Percentiles rank a stretch among this genome's conserved stretches.
Evolutionary conservation across 2,113 vertebrate genomes (phyloP).

Genomic region (Tautogolabrus adspersus): DNA sequence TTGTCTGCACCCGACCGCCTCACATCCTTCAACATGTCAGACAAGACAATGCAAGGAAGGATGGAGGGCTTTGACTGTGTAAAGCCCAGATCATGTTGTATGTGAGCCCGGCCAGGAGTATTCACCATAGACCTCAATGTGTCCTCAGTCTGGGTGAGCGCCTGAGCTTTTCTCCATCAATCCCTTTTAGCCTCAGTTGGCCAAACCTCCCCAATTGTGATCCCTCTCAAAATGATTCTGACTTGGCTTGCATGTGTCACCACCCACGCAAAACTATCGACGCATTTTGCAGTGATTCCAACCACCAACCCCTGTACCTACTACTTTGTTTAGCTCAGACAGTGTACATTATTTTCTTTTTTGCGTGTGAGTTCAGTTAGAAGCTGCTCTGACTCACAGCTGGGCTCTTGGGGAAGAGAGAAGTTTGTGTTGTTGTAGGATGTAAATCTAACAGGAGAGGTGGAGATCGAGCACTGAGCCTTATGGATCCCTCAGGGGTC

Average conservation of each 20-base stretch:
- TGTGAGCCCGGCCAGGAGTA: constrained; percentile 61
- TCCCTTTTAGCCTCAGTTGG: constrained; percentile 67
- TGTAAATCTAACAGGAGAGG: constrained; percentile 82
- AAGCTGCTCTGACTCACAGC: constrained; percentile 73
- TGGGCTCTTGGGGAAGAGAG: constrained; percentile 76
- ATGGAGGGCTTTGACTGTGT: constrained; percentile 73
- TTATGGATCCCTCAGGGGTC: constrained; percentile 77
- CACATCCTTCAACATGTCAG: constrained; percentile 82
- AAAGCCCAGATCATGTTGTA: constrained; percentile 77
- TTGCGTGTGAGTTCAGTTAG: constrained; percentile 51
- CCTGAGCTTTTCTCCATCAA: constrained; percentile 65
- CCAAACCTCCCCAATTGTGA: constrained; percentile 57
- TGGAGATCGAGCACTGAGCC: constrained; percentile 75
- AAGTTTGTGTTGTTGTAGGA: constrained; percentile 81
- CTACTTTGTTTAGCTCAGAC: constrained; percentile 32
- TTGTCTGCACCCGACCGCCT: constrained; percentile 74
- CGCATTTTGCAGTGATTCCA: constrained; percentile 29
- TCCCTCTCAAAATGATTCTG: constrained; percentile 64
- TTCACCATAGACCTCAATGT: constrained; percentile 67
- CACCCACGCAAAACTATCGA: constrained; percentile 33
- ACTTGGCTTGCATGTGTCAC: constrained; percentile 58
- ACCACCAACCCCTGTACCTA: constrained; percentile 19
- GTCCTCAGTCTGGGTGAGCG: constrained; percentile 57
- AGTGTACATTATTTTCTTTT: constrained; percentile 42
- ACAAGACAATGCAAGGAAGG: constrained; percentile 72